Base-by-base conservation (phyloP, 1,140 invertebrate genomes). In the Melipona quadrifasciata region DNA sequence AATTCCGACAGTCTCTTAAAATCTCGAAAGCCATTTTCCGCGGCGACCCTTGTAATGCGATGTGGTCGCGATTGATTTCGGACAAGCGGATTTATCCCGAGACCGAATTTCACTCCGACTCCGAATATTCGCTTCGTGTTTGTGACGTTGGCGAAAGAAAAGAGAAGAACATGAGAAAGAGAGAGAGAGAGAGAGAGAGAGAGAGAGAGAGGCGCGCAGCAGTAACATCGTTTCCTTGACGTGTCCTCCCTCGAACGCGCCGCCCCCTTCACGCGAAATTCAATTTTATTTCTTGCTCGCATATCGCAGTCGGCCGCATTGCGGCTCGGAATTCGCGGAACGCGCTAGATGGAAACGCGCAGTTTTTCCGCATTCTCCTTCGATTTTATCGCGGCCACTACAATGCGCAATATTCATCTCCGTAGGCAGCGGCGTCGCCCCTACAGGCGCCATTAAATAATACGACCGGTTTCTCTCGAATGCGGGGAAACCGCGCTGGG, bases 211-310 rank as follows among this genome's bases (percentile, higher is more conserved):
- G 65, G 10, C 24, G 34, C 58, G 53, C 53, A 67, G 61, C 55
- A 17, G 57, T 67, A 88, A 88, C 77, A 70, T 82, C 64, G 31
- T 86, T 86, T 84, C 70, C 75, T 73, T 68, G 80, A 77, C 57
- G 47, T 58, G 55, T 65, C 27, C 55, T 5, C 78, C 58, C 17
- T 8, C 72, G 12, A 0, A 4, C 21, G 57, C 68, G 8, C 64
- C 68, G 8, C 53, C 53, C 58, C 77, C 31, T 2, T 57, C 27
- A 31, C 27, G 72, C 55, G 58, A 78, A 84, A 80, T 81, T 72
- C 61, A 89, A 89, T 89, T 89, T 89, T 89, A 89, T 89, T 89
- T 89, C 85, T 89, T 89, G 87, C 84, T 81, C 88, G 71, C 87
- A 89, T 89, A 89, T 87, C 85, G 87, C 73, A 80, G 67, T 47